Evolutionary conservation across 2,113 vertebrate genomes (phyloP), one percentile per base, ranked within the genome.

Genomic region (Marmota flaviventris): DNA sequence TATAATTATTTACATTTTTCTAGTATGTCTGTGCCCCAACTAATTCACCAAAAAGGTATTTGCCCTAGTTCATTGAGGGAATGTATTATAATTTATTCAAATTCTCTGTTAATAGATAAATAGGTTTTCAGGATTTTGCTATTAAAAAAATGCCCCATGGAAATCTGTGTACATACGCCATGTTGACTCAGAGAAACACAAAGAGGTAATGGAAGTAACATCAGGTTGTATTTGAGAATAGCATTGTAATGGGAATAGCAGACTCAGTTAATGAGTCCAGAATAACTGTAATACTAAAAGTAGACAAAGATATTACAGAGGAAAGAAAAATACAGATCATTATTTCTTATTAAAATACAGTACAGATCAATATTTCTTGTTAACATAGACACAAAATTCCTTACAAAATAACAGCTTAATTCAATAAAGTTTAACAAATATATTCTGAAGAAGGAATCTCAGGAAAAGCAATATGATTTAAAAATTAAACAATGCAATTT

Each of bases 61-160:
- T 48, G 56, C 4, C 11, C 8, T 39, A n/a, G 42, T 72, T 85
- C 51, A 56, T 11, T n/a, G 1, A 89, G 48, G 39, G 39, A 85
- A 70, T 85, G 29, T 78, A 85, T 45, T n/a, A 37, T 78, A 42
- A 89, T 89, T 83, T 89, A 76, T 69, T 69, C 48, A 85, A 84
- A 20, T 61, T 92, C 61, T 84, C 70, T 84, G 27, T 29, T 42
- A 32, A 69, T 37, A 32, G 65, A 34, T 16, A 20, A 12, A 20
- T 58, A 58, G 8, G 25, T 89, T 83, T 67, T 32, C 65, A 81
- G 45, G 39, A 29, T 45, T 73, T 84, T 89, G 51, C n/a, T 32
- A 56, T 79, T 56, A 53, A 27, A 78, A 39, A 85, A 77, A 22
- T 37, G 39, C 51, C 63, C 27, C 39, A 13, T 42, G 34, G 61